Evolutionary conservation across 2,888 invertebrate species (phyloP).

Genomic region (Hirtodrosophila duncani): DNA sequence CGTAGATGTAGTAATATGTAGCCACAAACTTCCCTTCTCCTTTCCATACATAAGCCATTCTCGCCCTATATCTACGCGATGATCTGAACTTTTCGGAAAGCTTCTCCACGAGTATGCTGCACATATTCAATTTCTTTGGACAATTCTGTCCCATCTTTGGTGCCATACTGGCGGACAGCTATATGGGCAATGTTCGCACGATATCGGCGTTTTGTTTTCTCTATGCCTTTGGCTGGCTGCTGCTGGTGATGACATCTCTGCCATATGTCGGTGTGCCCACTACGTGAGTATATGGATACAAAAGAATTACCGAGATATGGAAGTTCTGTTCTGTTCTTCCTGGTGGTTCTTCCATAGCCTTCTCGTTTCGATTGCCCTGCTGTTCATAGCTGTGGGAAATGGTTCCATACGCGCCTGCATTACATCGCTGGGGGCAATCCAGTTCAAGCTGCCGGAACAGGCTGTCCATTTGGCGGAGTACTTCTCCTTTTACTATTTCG

Average conservation of each 20-base stretch:
- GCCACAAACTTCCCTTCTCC: background rate
- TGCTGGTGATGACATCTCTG: slow-evolving; percentile 80
- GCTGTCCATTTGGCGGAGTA: slow-evolving; percentile 81
- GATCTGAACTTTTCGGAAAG: slow-evolving; percentile 80
- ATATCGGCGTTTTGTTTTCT: slow-evolving; percentile 82
- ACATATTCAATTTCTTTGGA: slow-evolving; percentile 82
- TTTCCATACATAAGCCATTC: slow-evolving; percentile 80
- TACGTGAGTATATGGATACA: slow-evolving; percentile 50
- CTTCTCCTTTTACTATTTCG: slow-evolving; percentile 85
- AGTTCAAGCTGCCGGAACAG: slow-evolving; percentile 81
- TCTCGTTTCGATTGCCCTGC: slow-evolving; percentile 80
- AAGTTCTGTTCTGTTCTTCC: background rate
- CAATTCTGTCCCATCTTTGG: slow-evolving; percentile 84
- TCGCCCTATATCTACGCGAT: slow-evolving; percentile 82
- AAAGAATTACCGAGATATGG: slow-evolving; percentile 11
- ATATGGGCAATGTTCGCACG: slow-evolving; percentile 80
- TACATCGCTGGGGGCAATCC: slow-evolving; percentile 85
- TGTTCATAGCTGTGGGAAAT: slow-evolving; percentile 83
- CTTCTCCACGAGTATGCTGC: slow-evolving; percentile 81
- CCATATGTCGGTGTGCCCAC: slow-evolving; percentile 68
- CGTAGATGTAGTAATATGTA: too few species aligned
- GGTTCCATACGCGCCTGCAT: slow-evolving; percentile 87
- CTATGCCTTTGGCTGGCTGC: slow-evolving; percentile 80
- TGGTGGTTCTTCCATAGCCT: slow-evolving; percentile 72
- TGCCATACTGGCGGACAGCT: slow-evolving; percentile 83